These are phyloP conservation scores for Pantherophis vulpinus DNA, from an alignment of 2,797 vertebrate genomes.

Conservation along the genomic window DNA sequence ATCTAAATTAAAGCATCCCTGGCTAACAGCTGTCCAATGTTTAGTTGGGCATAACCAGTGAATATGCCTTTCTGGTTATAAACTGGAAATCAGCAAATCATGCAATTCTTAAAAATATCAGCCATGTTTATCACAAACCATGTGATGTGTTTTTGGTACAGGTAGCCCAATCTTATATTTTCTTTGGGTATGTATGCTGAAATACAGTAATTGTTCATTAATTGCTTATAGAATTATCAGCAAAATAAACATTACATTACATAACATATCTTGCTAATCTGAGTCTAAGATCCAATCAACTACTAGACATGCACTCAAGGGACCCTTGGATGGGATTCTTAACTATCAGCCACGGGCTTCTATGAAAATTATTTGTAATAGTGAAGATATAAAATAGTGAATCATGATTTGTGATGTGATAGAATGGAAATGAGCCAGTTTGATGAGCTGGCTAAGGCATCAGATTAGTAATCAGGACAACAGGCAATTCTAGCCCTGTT, in stretches of 20 bases:
- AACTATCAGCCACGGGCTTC: background rate
- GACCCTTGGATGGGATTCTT: background rate
- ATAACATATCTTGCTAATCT: background rate
- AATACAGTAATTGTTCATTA: background rate
- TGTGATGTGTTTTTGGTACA: background rate
- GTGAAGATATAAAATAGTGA: background rate
- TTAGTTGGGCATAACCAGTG: too few relatives aligned
- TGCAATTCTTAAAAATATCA: background rate
- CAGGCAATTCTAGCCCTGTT: background rate
- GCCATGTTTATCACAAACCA: background rate
- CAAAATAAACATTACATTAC: background rate
- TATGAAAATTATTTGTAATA: background rate
- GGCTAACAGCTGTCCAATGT: background rate
- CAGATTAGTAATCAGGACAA: background rate
- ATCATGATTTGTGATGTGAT: background rate
- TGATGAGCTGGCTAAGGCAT: background rate
- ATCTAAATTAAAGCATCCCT: background rate
- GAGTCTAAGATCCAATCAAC: background rate
- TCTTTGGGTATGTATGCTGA: background rate
- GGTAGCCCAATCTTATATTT: background rate
- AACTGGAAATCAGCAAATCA: background rate
- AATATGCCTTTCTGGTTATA: background rate
- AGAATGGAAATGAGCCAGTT: background rate
- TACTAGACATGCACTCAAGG: background rate
- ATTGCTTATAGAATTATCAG: background rate